phyloP scores from a whole-genome alignment of 2,888 invertebrate species.

The Dicyrtoma fusca region DNA sequence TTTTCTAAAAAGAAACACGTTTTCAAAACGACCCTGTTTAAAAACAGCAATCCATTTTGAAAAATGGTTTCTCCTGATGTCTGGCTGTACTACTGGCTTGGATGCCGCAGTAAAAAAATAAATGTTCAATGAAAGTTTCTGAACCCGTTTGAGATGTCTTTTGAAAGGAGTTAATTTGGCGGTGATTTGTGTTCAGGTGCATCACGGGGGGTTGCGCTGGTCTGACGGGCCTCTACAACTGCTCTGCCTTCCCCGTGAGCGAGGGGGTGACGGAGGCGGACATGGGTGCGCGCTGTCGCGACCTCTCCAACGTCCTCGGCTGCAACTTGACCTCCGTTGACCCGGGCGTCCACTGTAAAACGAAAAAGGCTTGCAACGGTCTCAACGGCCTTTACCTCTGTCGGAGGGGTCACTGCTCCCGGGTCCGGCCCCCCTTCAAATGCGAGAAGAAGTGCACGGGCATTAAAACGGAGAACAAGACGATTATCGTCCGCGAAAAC shows the following conservation, averaged over 20 bases:
- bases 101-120: too few relatives aligned
- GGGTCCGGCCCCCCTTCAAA: slow-evolving; percentile 82
- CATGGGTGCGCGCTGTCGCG: slow-evolving; percentile 51
- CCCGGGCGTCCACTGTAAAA: slow-evolving; percentile 61
- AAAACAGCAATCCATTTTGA: too few relatives aligned
- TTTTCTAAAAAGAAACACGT: too few relatives aligned
- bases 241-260: slow-evolving; percentile 60
- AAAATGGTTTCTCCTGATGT: too few relatives aligned
- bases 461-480: slow-evolving; percentile 84
- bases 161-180: too few relatives aligned
- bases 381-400: slow-evolving; percentile 83
- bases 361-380: slow-evolving; percentile 63
- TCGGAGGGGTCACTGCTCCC: slow-evolving; percentile 74
- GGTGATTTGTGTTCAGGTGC: slow-evolving; percentile 62
- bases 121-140: too few relatives aligned
- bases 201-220: slow-evolving; percentile 87
- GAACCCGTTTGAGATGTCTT: too few relatives aligned
- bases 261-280: slow-evolving; percentile 46
- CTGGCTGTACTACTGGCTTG: too few relatives aligned
- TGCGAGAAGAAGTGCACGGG: slow-evolving; percentile 87
- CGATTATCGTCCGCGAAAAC: slow-evolving; percentile 80
- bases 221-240: slow-evolving; percentile 86
- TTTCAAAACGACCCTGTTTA: too few relatives aligned
- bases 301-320: slow-evolving; percentile 63
- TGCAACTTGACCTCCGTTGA: slow-evolving; percentile 81